Base-by-base conservation (phyloP, 1,140 invertebrate species). In the Cheumatopsyche charites region DNA sequence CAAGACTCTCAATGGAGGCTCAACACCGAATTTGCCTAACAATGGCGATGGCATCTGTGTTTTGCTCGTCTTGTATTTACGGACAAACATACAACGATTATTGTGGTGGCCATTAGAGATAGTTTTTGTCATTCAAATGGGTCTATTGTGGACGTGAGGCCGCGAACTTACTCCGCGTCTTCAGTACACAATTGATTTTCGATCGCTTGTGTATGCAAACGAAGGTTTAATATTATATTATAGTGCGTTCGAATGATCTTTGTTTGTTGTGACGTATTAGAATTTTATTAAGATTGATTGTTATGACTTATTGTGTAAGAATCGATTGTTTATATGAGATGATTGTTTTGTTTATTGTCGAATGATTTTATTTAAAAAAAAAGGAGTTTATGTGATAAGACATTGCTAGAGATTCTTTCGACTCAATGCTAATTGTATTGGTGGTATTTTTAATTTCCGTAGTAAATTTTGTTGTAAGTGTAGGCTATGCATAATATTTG, bases 131-230 rank as follows among this genome's bases (percentile, higher is more conserved):
- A 63, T 71, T 63, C 45, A 71, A 71, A 71, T 71, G 45, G n/a
- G 58, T 9, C 29, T 42, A 49, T 65, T 71, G 58, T 71, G 1
- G 55, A 11, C 55, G 13, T 23, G 13, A 25, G n/a, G 23, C 23
- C 15, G 29, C 62, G 29, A 45, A 42, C 62, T 11, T 12, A 26
- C 42, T 65, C 26, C 12, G 62, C 29, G n/a, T 42, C 42, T 29
- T 65, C 25, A 2, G 69, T 70, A 71, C 61, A 74, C 69, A 67
- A 84, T 84, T 84, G 82, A 84, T 84, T 84, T 84, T 83, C 82
- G 83, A 84, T 84, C 81, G 83, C 82, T 82, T 83, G 80, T 81
- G 15, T 52, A 67, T 41, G 45, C 41, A 52, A 52, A 19, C 15
- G n/a, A 17, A 41, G 12, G 19, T 17, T 36, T 29, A 49, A n/a